Evolutionary conservation across 2,797 vertebrate species (phyloP).

Genomic region (Echeneis naucrates): DNA sequence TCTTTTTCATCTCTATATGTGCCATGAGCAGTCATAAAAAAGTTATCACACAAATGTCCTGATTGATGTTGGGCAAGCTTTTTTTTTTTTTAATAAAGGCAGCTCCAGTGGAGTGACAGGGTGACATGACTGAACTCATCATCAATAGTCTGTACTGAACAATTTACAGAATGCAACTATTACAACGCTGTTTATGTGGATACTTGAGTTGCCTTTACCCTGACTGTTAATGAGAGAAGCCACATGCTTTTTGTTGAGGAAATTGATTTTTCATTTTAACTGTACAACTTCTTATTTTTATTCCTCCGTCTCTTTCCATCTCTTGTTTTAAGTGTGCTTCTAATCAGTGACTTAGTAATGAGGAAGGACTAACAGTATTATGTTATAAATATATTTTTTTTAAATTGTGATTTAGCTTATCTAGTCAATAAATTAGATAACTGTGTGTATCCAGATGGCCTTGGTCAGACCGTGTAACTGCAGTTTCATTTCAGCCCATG

Average conservation of each 20-base stretch:
- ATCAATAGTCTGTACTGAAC: slow-evolving; percentile 56
- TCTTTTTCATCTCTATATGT: slow-evolving; percentile 64
- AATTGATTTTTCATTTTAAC: slow-evolving; percentile 29
- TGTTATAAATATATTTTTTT: slow-evolving; percentile 17
- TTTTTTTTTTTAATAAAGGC: slow-evolving; percentile 53
- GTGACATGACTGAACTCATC: slow-evolving; percentile 53
- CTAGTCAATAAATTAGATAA: slow-evolving; percentile 33
- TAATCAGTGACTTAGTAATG: slow-evolving; percentile 35
- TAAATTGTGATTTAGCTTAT: slow-evolving; percentile 20
- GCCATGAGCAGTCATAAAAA: slow-evolving; percentile 58
- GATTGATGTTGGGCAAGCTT: slow-evolving; percentile 72
- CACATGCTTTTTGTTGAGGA: slow-evolving; percentile 20
- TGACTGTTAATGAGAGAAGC: slow-evolving; percentile 19
- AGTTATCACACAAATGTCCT: slow-evolving; percentile 60
- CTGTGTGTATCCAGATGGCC: neutral
- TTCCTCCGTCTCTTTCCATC: neutral
- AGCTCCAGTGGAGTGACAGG: slow-evolving; percentile 65
- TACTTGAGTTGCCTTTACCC: slow-evolving; percentile 30
- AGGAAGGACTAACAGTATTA: slow-evolving; percentile 36
- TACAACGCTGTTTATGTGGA: slow-evolving; percentile 38
- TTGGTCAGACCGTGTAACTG: neutral
- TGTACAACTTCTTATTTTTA: slow-evolving; percentile 15
- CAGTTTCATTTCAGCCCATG: slow-evolving; percentile 11
- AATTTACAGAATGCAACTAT: slow-evolving; percentile 31
- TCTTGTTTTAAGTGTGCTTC: slow-evolving; percentile 16